Evolutionary conservation across 2,888 invertebrate species (phyloP), one percentile per base, ranked within the genome.

Genomic region (Dioctria rufipes): DNA sequence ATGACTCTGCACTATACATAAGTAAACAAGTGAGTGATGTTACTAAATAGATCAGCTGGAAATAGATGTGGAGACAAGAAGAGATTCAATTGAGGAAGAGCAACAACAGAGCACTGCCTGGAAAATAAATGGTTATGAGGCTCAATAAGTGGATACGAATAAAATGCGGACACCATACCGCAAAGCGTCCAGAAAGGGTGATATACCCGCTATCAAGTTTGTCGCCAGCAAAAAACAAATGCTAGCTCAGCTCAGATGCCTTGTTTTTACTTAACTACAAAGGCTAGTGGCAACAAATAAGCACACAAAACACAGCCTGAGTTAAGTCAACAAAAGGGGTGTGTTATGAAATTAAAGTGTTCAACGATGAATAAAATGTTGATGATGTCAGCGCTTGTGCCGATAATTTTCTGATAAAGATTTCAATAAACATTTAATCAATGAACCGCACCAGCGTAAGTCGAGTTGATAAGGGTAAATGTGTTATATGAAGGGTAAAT

Each of bases 21-120:
- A 54, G 54, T 71, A 71, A 71, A 71, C 71, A 71, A 51, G 43
- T 25, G 54, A 54, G 5, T 37, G 51, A 71, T 71, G 51, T 71
- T 71, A 71, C 71, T 51, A 71, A 71, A 71, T 71, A 71, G 71
- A 71, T 71, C 71, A 71, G 71, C 54, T 71, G 71, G 40, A 71
- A 71, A 54, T 71, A 54, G 71, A 71, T 25, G 71, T 51, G 25
- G 51, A 25, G 25, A 42, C 8, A 71, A 71, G 39, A 39, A 42
- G 40, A 39, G 11, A 8, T n/a, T 25, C 63, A 63, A 63, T 63
- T 25, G 25, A 71, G 49, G 71, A 71, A 71, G 54, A 11, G 37
- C 46, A 43, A 42, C 13, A 67, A 42, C 2, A 5, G 13, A 25
- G 37, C 37, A 13, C 46, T 71, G 9, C 37, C 49, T 54, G 71